Percentiles rank a stretch among this genome's conserved stretches.
phyloP scores from a whole-genome alignment of 2,113 vertebrate genomes.

The Pandion haliaetus region DNA sequence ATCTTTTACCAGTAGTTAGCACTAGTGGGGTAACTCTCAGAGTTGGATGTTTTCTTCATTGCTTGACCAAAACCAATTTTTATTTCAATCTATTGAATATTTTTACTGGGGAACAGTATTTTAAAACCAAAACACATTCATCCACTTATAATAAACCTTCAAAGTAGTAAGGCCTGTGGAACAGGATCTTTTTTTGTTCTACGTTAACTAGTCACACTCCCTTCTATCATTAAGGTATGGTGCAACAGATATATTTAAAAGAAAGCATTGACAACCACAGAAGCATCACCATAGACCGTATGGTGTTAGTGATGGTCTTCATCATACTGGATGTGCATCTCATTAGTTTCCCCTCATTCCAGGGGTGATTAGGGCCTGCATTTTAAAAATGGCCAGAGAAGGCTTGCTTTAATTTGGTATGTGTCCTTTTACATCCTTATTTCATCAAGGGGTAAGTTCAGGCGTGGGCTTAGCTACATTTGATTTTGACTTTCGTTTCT shows the following conservation, averaged over 20 bases:
- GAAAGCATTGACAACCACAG: neutral
- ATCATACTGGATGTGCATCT: neutral
- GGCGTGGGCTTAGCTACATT: neutral
- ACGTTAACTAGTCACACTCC: neutral
- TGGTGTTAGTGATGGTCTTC: neutral
- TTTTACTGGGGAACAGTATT: slow-evolving; percentile 18
- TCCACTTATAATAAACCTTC: neutral
- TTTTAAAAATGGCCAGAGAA: neutral
- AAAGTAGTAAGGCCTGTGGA: neutral
- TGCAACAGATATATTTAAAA: neutral
- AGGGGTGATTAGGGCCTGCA: neutral
- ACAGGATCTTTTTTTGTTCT: neutral
- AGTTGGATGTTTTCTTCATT: neutral
- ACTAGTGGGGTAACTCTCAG: neutral
- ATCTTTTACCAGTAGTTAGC: neutral
- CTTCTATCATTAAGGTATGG: neutral
- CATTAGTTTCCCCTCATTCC: neutral
- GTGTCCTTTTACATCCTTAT: neutral
- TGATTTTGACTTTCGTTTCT: neutral
- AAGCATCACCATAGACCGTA: neutral
- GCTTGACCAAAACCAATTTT: neutral
- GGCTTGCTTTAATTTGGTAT: neutral
- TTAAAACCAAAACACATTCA: neutral
- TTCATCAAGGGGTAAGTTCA: neutral
- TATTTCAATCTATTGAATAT: neutral